Evolutionary conservation across 2,888 invertebrate species (phyloP).

Genomic region (Epirrita christyi): DNA sequence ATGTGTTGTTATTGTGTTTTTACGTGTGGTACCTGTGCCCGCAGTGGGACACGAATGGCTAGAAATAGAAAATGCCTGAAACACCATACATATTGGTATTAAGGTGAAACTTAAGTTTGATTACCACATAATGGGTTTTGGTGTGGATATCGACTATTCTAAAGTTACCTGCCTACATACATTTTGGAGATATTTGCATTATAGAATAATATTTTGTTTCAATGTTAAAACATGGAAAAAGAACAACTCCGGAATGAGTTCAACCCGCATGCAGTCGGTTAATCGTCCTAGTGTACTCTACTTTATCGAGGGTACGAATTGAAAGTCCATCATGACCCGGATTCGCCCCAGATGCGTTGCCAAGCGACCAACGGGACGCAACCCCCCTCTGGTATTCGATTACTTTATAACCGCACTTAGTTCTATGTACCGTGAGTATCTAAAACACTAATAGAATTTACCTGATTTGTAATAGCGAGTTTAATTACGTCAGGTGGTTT

Average conservation of each 20-base stretch:
- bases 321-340: conserved; percentile 54
- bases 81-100: too few relatives aligned
- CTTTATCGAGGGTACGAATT: conserved; percentile 37
- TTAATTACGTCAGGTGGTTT: too few relatives aligned
- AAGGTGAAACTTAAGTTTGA: too few relatives aligned
- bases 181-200: too few relatives aligned
- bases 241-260: background rate
- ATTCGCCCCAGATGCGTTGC: conserved; percentile 60
- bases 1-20: background rate
- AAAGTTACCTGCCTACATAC: background rate
- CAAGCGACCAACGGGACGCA: conserved; percentile 43
- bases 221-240: background rate
- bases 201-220: too few relatives aligned
- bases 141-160: too few relatives aligned
- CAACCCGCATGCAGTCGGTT: background rate
- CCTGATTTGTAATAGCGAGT: too few relatives aligned
- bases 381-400: conserved; percentile 12
- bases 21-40: too few relatives aligned
- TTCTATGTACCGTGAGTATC: background rate
- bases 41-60: too few relatives aligned
- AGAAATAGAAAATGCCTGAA: too few relatives aligned
- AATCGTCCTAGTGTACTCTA: background rate
- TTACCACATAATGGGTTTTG: too few relatives aligned
- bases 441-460: background rate
- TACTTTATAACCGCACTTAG: conserved; percentile 15